Conservation (phyloP, 37 sponge, comb jelly and placozoan species). For the Agelas oroides region DNA sequence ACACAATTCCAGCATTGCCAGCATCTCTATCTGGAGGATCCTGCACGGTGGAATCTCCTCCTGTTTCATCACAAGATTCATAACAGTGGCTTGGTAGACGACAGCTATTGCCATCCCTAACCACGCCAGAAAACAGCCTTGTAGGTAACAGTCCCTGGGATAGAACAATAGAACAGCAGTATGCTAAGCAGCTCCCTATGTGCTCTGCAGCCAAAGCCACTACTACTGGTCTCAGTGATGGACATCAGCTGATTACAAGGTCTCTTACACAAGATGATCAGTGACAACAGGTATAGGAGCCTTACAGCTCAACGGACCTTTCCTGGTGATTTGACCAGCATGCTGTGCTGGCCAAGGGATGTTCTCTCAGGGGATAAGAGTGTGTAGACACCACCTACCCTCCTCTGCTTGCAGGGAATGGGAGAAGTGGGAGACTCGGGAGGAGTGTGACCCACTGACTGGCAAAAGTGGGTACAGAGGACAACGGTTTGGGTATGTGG, state of each 20-base stretch:
- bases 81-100: too few species aligned
- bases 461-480: conserved; percentile 54
- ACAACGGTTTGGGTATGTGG: conserved; percentile 6
- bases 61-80: neutral
- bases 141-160: neutral
- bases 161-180: neutral
- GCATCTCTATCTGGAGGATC: too few species aligned
- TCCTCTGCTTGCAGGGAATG: neutral
- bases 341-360: neutral
- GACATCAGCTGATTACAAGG: too few species aligned
- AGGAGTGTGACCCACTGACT: conserved; percentile 22
- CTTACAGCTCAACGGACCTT: neutral
- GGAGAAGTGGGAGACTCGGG: conserved; percentile 1
- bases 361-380: neutral
- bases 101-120: too few species aligned
- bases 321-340: conserved; percentile 13
- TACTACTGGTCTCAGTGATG: too few species aligned
- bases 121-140: neutral
- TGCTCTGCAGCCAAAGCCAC: too few species aligned
- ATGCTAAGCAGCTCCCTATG: too few species aligned
- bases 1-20: too few species aligned
- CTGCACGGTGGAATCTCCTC: neutral
- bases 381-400: neutral
- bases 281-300: too few species aligned
- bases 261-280: too few species aligned